Percentiles rank a stretch among this genome's conserved stretches.
Conservation (phyloP, 2,888 invertebrate genomes). For the Xiphydria camelus region DNA sequence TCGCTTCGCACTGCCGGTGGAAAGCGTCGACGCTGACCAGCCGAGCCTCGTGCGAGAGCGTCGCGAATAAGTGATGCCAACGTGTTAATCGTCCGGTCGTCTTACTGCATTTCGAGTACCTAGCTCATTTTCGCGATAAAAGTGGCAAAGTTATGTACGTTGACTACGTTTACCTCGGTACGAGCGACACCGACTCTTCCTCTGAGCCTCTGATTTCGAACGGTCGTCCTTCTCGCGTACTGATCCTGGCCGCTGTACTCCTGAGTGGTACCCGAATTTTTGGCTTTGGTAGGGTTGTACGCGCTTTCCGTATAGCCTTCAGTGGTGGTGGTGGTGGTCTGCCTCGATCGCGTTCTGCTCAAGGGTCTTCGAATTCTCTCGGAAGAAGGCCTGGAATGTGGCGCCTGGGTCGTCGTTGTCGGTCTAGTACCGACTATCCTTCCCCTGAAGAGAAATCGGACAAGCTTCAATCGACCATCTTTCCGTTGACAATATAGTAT, state of each 20-base stretch:
- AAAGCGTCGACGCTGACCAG: too few species aligned
- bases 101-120: too few species aligned
- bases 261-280: constrained; percentile 36
- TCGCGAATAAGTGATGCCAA: too few species aligned
- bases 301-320: constrained; percentile 43
- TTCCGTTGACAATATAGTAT: too few species aligned
- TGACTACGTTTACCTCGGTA: constrained; percentile 10
- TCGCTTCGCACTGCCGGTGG: too few species aligned
- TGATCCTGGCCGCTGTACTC: constrained; percentile 30
- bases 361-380: constrained; percentile 47
- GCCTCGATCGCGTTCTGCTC: constrained; percentile 44
- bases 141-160: too few species aligned
- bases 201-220: constrained; percentile 1
- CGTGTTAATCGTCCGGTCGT: too few species aligned
- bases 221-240: neutral
- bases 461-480: neutral
- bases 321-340: constrained; percentile 44
- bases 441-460: constrained; percentile 30
- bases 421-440: constrained; percentile 37
- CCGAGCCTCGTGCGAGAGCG: too few species aligned
- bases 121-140: too few species aligned
- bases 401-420: constrained; percentile 36
- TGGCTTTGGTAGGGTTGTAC: constrained; percentile 47
- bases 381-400: constrained; percentile 24
- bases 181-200: constrained; percentile 7